Conservation (phyloP, 2,797 vertebrate genomes). For the Pteronotus mesoamericanus region DNA sequence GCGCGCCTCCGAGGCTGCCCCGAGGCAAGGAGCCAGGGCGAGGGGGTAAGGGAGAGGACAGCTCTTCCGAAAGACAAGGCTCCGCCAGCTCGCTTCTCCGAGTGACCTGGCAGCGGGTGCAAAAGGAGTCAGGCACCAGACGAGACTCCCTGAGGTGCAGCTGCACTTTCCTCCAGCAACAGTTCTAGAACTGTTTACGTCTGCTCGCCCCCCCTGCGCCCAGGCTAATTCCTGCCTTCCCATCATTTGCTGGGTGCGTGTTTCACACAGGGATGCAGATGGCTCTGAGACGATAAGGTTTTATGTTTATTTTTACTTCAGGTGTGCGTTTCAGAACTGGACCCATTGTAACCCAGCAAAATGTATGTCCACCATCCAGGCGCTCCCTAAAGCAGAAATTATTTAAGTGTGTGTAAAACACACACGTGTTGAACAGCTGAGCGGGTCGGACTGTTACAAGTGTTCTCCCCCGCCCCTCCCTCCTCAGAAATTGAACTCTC, state of each 20-base stretch:
- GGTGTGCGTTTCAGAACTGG: constrained; percentile 31
- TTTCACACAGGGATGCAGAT: constrained; percentile 4
- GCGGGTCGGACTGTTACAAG: constrained; percentile 4
- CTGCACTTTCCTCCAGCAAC: background rate
- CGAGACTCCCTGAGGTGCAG: constrained; percentile 53
- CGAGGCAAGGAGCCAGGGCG: constrained; percentile 73
- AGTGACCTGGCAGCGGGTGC: constrained; percentile 69
- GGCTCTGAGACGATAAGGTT: background rate
- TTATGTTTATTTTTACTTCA: constrained; percentile 37
- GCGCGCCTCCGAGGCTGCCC: constrained; percentile 67
- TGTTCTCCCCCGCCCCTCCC: background rate
- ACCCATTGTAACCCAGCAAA: constrained; percentile 7
- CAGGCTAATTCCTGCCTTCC: background rate
- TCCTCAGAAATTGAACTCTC: constrained; percentile 8
- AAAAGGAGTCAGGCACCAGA: constrained; percentile 33
- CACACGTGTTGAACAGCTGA: constrained; percentile 64
- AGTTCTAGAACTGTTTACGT: constrained; percentile 53
- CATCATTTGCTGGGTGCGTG: background rate
- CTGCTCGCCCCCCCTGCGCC: constrained; percentile 6
- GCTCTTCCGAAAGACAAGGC: constrained; percentile 65
- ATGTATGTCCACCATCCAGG: constrained; percentile 9
- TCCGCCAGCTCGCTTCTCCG: constrained; percentile 53
- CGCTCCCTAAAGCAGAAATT: constrained; percentile 39
- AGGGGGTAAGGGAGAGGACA: constrained; percentile 77
- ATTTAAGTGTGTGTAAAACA: constrained; percentile 57